Evolutionary conservation across 2,113 vertebrate genomes (phyloP).

Genomic region (Coptodon rendalli): DNA sequence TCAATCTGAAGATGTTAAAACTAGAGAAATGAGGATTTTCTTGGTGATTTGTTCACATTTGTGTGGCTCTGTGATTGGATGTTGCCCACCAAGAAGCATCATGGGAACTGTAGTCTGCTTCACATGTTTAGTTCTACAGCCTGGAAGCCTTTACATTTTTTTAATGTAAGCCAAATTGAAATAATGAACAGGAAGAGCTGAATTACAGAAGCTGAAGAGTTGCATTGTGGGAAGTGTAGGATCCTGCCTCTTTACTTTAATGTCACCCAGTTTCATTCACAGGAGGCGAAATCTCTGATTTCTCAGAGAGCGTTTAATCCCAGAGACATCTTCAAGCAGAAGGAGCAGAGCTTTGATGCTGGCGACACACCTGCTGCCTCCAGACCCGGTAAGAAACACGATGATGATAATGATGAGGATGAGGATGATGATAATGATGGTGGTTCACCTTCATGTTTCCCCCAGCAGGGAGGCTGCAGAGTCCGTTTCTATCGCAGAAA

Average conservation of each 20-base stretch:
- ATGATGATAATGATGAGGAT: background rate
- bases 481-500: conserved; percentile 78
- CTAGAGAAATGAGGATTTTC: background rate
- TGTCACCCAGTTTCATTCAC: background rate
- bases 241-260: background rate
- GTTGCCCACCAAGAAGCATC: background rate
- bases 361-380: background rate
- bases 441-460: background rate
- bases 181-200: background rate
- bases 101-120: background rate
- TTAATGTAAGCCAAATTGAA: background rate
- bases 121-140: background rate
- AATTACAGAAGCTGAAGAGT: background rate
- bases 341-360: conserved; percentile 66
- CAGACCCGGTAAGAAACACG: conserved; percentile 70
- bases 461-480: conserved; percentile 78
- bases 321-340: conserved; percentile 83
- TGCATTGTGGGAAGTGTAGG: background rate
- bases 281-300: conserved; percentile 76
- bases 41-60: background rate
- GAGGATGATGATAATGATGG: background rate
- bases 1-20: background rate
- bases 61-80: background rate
- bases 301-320: conserved; percentile 77
- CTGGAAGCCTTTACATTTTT: background rate